Evolutionary conservation across 2,797 vertebrate species (phyloP).

Genomic region (Sebastes diaconus): DNA sequence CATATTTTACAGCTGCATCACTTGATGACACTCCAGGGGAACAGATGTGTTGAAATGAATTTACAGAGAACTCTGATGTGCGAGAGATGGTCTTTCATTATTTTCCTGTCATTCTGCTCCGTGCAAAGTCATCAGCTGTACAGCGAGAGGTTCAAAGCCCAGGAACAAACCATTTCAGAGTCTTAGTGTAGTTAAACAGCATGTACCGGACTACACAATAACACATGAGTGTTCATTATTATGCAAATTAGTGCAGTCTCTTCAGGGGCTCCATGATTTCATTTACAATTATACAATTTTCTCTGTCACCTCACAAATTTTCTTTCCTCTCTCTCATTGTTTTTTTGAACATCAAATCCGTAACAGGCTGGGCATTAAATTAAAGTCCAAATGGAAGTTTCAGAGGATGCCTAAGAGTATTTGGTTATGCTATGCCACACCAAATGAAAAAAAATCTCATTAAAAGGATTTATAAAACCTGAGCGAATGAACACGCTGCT

Average conservation of each 20-base stretch:
- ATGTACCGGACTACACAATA: conserved; percentile 57
- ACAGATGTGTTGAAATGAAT: conserved; percentile 70
- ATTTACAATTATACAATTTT: conserved; percentile 64
- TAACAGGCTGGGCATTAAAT: conserved; percentile 46
- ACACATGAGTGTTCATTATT: conserved; percentile 74
- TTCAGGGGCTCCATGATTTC: conserved; percentile 53
- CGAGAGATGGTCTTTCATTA: conserved; percentile 67
- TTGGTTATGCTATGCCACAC: conserved; percentile 36
- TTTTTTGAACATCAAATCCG: conserved; percentile 51
- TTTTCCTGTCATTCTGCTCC: conserved; percentile 67
- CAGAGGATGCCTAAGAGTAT: conserved; percentile 36
- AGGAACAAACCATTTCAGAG: conserved; percentile 61
- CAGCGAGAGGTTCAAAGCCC: conserved; percentile 62
- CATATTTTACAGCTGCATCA: conserved; percentile 58
- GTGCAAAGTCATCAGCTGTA: conserved; percentile 66
- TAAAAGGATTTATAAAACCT: conserved; percentile 39
- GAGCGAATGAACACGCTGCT: not conserved
- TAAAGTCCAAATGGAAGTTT: conserved; percentile 58
- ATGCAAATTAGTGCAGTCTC: conserved; percentile 71
- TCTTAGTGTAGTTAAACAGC: conserved; percentile 66
- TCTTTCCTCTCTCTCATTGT: conserved; percentile 37
- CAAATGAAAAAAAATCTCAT: conserved; percentile 46
- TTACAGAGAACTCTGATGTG: conserved; percentile 58
- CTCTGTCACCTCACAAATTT: conserved; percentile 49
- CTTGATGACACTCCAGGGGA: conserved; percentile 61